A percentile compares a stretch with the other conserved stretches of the same genome.
Conservation (phyloP, 2,113 vertebrate genomes). For the Vidua chalybeata region DNA sequence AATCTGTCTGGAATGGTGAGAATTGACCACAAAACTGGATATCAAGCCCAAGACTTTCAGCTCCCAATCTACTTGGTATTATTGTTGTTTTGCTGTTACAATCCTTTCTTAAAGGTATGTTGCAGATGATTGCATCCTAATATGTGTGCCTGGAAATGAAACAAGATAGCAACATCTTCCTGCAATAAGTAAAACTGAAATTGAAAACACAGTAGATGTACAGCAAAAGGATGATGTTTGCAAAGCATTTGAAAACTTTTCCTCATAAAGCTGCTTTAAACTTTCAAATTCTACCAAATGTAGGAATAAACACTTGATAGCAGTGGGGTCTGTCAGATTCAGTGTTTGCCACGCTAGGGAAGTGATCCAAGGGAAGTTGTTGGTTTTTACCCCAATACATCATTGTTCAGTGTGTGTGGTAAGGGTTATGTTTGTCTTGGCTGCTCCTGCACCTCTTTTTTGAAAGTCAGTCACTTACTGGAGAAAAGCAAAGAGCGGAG, state of each 20-base stretch:
- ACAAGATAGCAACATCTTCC: neutral
- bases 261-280: neutral
- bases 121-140: conserved; percentile 39
- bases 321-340: neutral
- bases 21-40: neutral
- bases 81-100: conserved; percentile 11
- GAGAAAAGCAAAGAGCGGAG: neutral
- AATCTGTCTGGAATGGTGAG: neutral
- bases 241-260: neutral
- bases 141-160: conserved; percentile 17
- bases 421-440: conserved; percentile 1
- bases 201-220: neutral
- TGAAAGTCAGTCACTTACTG: neutral
- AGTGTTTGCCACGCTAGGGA: neutral
- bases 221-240: neutral
- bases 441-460: neutral
- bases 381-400: neutral
- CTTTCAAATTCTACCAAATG: neutral
- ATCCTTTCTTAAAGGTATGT: neutral
- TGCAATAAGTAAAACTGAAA: conserved; percentile 1
- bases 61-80: neutral
- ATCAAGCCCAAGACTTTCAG: neutral
- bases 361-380: neutral
- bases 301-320: neutral
- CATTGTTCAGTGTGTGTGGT: neutral